These are phyloP conservation scores for Hypotaenidia philippensis DNA, from an alignment of 2,797 vertebrate genomes.

Conservation along the genomic window DNA sequence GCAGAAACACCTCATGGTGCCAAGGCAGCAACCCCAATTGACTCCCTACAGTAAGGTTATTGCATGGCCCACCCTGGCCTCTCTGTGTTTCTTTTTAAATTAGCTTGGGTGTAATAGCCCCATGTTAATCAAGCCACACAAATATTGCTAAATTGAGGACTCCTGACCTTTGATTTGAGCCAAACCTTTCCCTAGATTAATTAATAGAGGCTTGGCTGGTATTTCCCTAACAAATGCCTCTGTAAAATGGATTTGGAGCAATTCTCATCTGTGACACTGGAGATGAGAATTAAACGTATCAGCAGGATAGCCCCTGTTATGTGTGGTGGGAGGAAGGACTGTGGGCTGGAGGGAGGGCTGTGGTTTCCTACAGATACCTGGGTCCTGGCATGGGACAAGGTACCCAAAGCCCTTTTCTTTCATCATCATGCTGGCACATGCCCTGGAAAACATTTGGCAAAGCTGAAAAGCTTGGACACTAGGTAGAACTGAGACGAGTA, in stretches of 20 bases:
- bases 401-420: background rate
- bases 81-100: background rate
- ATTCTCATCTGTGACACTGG: background rate
- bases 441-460: background rate
- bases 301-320: rapidly evolving
- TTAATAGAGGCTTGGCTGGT: background rate
- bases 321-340: background rate
- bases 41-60: background rate
- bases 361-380: background rate
- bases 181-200: background rate
- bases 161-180: slow-evolving; percentile 44
- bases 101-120: background rate
- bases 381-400: background rate
- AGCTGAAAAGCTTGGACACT: background rate
- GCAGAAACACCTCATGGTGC: background rate
- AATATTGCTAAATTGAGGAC: slow-evolving; percentile 11
- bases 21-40: background rate
- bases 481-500: background rate
- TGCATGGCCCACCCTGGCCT: background rate
- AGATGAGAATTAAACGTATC: background rate
- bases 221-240: background rate
- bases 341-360: background rate
- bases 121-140: background rate
- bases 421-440: rapidly evolving
- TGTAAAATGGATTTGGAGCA: background rate